Percentiles rank a stretch among this genome's conserved stretches.
Conservation (phyloP, 2,797 vertebrate genomes). For the Hylomyscus alleni region DNA sequence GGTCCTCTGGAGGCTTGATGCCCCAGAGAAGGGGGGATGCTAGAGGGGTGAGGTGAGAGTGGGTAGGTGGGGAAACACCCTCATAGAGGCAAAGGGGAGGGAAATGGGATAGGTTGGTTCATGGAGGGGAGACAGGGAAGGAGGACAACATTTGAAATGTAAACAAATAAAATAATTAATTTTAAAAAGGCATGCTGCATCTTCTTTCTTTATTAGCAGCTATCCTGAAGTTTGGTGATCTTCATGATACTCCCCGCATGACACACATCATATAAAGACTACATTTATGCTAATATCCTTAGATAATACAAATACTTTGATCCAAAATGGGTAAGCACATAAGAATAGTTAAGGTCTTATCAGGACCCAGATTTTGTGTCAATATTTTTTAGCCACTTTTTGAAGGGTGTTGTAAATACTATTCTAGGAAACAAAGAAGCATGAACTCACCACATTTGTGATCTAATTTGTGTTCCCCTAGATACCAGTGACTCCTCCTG, state of each 20-base stretch:
- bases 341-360: conserved; percentile 33
- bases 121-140: background rate
- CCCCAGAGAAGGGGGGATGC: background rate
- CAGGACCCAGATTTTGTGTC: background rate
- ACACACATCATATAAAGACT: background rate
- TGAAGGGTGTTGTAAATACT: background rate
- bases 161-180: background rate
- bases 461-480: background rate
- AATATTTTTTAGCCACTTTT: background rate
- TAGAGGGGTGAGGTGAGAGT: background rate
- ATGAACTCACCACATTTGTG: background rate
- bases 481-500: background rate
- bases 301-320: background rate
- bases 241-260: background rate
- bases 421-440: background rate
- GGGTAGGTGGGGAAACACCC: background rate
- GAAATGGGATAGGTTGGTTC: background rate
- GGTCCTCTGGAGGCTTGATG: background rate
- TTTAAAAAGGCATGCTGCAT: background rate
- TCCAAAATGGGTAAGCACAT: background rate
- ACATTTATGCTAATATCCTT: background rate
- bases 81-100: background rate
- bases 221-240: conserved; percentile 23
- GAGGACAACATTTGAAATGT: background rate
- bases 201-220: conserved; percentile 19